phyloP scores from a whole-genome alignment of 2,797 vertebrate species.

The Scolopax rusticola region DNA sequence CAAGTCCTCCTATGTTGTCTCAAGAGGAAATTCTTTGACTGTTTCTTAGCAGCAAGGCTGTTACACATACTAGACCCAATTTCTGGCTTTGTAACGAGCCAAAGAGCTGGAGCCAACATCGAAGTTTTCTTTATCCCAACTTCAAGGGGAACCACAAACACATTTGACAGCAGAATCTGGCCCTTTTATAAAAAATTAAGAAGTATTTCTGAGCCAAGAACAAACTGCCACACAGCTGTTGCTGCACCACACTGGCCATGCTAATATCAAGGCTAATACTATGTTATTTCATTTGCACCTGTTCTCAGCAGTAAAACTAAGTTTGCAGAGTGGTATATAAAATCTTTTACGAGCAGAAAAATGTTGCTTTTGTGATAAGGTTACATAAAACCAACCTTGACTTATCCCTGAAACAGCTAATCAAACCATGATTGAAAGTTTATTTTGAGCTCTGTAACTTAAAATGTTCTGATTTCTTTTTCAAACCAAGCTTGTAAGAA shows the following conservation, averaged over 20 bases:
- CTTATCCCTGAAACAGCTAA: background rate
- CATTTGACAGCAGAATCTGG: background rate
- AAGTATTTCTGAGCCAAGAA: background rate
- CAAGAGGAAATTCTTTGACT: background rate
- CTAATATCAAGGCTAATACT: background rate
- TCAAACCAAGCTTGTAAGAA: background rate
- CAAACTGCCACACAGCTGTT: background rate
- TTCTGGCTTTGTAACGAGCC: background rate
- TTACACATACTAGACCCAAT: background rate
- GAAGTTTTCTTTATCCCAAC: background rate
- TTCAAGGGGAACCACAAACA: background rate
- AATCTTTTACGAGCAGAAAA: background rate
- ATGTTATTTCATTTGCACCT: background rate
- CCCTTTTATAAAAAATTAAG: background rate
- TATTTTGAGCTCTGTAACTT: slow-evolving; percentile 1
- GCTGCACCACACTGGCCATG: background rate
- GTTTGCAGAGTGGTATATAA: background rate
- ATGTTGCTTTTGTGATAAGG: background rate
- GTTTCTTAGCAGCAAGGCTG: background rate
- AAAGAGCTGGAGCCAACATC: background rate
- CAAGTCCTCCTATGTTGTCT: background rate
- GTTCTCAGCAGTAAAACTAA: background rate
- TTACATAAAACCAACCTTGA: background rate
- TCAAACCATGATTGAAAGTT: slow-evolving; percentile 6
- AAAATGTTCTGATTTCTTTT: slow-evolving; percentile 19